phyloP scores from a whole-genome alignment of 2,797 vertebrate species.

The Gila robusta region DNA sequence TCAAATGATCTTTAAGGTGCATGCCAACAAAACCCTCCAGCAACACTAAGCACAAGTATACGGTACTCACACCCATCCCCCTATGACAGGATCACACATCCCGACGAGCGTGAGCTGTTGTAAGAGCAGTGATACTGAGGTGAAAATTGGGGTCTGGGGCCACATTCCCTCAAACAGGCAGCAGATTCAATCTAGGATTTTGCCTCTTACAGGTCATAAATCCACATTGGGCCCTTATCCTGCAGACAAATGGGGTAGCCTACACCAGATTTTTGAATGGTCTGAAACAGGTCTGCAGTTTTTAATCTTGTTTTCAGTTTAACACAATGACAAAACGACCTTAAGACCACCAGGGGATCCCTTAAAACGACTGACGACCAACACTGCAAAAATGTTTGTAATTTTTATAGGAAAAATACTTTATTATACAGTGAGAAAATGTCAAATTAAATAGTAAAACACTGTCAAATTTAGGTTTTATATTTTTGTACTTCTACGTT shows the following conservation, averaged over 20 bases:
- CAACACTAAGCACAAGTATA: conserved; percentile 17
- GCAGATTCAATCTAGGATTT: conserved; percentile 68
- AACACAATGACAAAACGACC: not conserved
- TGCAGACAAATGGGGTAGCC: not conserved
- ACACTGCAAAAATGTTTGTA: not conserved
- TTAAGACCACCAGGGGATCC: not conserved
- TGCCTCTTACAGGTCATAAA: conserved; percentile 50
- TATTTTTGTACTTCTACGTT: not conserved
- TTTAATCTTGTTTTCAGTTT: not conserved
- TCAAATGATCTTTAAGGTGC: not conserved
- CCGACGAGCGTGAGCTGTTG: conserved; percentile 49
- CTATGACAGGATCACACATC: conserved; percentile 1
- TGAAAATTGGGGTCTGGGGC: conserved; percentile 71
- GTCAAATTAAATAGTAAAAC: not conserved
- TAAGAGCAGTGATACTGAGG: conserved; percentile 65
- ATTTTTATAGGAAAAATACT: not conserved
- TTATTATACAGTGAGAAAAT: not conserved
- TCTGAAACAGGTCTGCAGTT: not conserved
- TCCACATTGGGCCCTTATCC: not conserved
- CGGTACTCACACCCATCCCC: not conserved
- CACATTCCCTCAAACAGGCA: conserved; percentile 68
- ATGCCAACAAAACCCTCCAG: not conserved
- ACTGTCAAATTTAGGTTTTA: not conserved
- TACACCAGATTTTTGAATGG: not conserved
- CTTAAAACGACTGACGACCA: not conserved